Evolutionary conservation across 1,140 invertebrate genomes (phyloP), one percentile per base, ranked within the genome.

Genomic region (Heliconius hermathena): DNA sequence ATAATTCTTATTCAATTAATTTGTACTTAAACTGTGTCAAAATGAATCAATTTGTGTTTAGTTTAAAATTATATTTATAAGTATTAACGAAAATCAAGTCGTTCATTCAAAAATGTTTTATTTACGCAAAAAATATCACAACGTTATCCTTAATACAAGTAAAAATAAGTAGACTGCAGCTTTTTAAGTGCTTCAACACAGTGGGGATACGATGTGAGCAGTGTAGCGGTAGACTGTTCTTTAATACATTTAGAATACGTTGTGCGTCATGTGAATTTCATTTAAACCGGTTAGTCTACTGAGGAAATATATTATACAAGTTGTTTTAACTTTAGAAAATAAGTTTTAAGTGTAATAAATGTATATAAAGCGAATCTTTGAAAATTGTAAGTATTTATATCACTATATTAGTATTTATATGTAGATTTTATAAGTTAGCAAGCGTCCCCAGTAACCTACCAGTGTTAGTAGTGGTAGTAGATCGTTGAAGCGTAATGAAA

Each of bases 191-290:
- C 54, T 60, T 60, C 54, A 60, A 60, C 54, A 60, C 54, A 60
- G 54, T 60, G 54, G 54, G 54, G 54, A 60, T 60, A 60, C 54
- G 54, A 60, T 60, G n/a, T 22, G 6, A 6, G 5, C 54, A 22
- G 54, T 22, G 1, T 60, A 60, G 54, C 54, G n/a, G n/a, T 60
- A 60, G 20, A 60, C 54, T 60, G 54, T 60, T 60, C 54, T 22
- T 54, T 54, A 54, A 54, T 22, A 60, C 54, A 60, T 60, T 60
- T 60, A 22, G 20, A 60, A 22, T 60, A 3, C 54, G 20, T 60
- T 60, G 54, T 60, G 54, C 54, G 54, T 60, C 54, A 60, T 60
- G 54, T 60, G 54, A 60, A 60, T 60, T 22, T 60, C n/a, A 60
- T 60, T 60, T 22, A 3, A 60, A 60, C 54, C 54, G 54, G 54